A percentile compares a stretch with the other conserved stretches of the same genome.
Evolutionary conservation across 2,888 invertebrate genomes (phyloP).

Genomic region (Amphipyra berbera): DNA sequence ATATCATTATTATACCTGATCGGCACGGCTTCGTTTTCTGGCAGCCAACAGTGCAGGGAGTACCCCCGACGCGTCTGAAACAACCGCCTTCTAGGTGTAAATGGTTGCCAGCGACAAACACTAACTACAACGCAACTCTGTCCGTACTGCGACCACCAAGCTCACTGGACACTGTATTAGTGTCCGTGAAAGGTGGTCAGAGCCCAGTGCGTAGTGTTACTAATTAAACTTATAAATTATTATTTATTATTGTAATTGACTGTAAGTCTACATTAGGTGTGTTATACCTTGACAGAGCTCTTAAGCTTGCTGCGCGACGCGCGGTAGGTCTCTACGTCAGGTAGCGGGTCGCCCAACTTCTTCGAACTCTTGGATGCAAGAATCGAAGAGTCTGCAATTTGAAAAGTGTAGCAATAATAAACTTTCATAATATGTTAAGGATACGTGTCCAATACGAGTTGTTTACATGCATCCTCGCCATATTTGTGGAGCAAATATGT

Average conservation of each 20-base stretch:
- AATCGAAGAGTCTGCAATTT: slow-evolving; percentile 77
- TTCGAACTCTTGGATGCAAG: slow-evolving; percentile 81
- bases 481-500: too few species aligned
- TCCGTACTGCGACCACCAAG: neutral
- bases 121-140: slow-evolving; percentile 8
- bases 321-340: slow-evolving; percentile 79
- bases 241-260: neutral
- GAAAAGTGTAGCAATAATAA: neutral
- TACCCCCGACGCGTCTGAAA: slow-evolving; percentile 88
- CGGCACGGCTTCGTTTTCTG: slow-evolving; percentile 72
- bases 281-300: slow-evolving; percentile 81
- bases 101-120: slow-evolving; percentile 52
- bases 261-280: slow-evolving; percentile 8
- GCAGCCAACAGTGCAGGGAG: slow-evolving; percentile 88
- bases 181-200: too few species aligned
- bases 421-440: too few species aligned
- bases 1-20: slow-evolving; percentile 63
- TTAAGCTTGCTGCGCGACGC: slow-evolving; percentile 76
- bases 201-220: too few species aligned
- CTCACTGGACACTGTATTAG: neutral
- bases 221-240: too few species aligned
- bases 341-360: slow-evolving; percentile 78
- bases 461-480: too few species aligned
- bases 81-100: slow-evolving; percentile 85
- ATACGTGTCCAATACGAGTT: too few species aligned